phyloP scores from a whole-genome alignment of 2,113 vertebrate species.

The Ammodytes marinus region DNA sequence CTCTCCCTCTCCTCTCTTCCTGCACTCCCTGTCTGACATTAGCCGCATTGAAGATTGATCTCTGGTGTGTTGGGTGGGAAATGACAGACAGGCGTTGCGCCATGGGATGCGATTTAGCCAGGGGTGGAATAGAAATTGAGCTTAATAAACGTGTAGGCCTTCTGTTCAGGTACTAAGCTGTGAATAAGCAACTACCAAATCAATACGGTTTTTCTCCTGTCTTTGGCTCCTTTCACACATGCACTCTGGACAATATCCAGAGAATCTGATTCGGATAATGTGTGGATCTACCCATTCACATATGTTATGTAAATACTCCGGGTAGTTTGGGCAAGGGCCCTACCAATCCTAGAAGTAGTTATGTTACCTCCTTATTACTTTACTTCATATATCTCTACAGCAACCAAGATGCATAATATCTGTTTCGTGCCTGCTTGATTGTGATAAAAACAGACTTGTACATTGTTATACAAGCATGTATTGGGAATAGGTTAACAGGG shows the following conservation, averaged over 20 bases:
- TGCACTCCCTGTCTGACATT: conserved; percentile 46
- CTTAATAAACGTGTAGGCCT: conserved; percentile 38
- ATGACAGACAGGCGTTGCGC: conserved; percentile 52
- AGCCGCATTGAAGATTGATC: conserved; percentile 76
- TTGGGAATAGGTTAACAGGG: conserved; percentile 41
- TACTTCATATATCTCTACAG: conserved; percentile 36
- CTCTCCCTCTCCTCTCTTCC: conserved; percentile 1
- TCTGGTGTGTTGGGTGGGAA: conserved; percentile 48
- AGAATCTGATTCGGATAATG: too few relatives aligned
- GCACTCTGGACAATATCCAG: too few relatives aligned
- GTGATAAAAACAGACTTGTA: conserved; percentile 67
- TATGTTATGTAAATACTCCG: too few relatives aligned
- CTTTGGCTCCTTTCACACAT: not conserved
- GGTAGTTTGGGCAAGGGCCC: too few relatives aligned
- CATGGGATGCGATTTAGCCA: conserved; percentile 39
- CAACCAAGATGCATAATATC: conserved; percentile 44
- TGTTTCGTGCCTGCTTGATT: conserved; percentile 62
- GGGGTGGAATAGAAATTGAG: conserved; percentile 56
- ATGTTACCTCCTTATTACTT: conserved; percentile 23
- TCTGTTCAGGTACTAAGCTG: conserved; percentile 17
- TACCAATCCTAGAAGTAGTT: not conserved
- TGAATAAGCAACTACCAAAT: conserved; percentile 20
- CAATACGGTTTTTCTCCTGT: conserved; percentile 26
- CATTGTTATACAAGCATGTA: conserved; percentile 38
- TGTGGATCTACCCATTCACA: too few relatives aligned